These are phyloP conservation scores for Gallinago media DNA, from an alignment of 2,113 vertebrate species.

Conservation along the genomic window DNA sequence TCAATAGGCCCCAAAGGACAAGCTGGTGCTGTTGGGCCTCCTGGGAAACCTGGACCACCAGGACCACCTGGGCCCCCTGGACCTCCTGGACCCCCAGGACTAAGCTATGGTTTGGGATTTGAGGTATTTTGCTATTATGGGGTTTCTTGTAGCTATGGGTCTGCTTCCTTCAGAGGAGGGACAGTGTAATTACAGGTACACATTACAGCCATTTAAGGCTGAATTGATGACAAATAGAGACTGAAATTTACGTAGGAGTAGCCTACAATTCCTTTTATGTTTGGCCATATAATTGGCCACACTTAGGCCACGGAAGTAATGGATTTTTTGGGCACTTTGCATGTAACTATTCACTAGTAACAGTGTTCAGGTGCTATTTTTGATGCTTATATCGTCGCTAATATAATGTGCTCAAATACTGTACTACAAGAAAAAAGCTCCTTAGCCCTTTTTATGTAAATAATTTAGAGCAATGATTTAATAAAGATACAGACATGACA, in stretches of 20 bases:
- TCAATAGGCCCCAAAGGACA: slow-evolving; percentile 82
- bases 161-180: neutral
- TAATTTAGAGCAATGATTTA: neutral
- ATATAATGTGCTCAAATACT: neutral
- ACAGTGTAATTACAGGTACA: neutral
- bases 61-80: slow-evolving; percentile 86
- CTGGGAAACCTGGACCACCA: slow-evolving; percentile 79
- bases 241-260: neutral
- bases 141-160: neutral
- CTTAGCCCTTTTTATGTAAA: neutral
- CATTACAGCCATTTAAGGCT: neutral
- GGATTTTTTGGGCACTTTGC: neutral
- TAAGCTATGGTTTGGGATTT: slow-evolving; percentile 75
- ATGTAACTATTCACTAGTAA: neutral
- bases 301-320: neutral
- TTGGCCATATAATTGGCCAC: neutral
- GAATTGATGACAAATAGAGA: neutral
- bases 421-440: neutral
- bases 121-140: slow-evolving; percentile 76
- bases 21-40: slow-evolving; percentile 80
- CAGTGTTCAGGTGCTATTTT: neutral
- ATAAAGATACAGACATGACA: neutral
- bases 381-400: neutral
- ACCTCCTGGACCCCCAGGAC: slow-evolving; percentile 58
- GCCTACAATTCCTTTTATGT: neutral